Base-by-base conservation (phyloP, 1,140 invertebrate genomes). In the Meteorus sp. region DNA sequence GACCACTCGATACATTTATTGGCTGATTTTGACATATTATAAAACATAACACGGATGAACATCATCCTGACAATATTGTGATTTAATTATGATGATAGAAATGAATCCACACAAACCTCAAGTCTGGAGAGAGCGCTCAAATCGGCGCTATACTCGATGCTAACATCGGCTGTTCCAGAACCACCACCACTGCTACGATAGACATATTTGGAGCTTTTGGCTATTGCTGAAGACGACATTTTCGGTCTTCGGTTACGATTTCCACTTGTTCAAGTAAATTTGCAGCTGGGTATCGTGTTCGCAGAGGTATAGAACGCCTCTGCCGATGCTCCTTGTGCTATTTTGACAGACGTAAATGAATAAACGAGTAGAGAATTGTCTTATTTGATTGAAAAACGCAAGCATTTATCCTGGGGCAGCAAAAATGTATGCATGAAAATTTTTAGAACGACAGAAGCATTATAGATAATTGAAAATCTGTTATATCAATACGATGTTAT, bases 71-170 rank as follows among this genome's bases (percentile, higher is more conserved):
- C n/a, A n/a, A n/a, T n/a, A n/a, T n/a, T n/a, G n/a, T n/a, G n/a
- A 29, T 9, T 5, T 29, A 29, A 9, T 29, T 29, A 29, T 29
- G 27, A 29, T 4, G 27, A 29, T 29, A 29, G 27, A 29, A 29
- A 9, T 29, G 22, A 64, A 56, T 61, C 7, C 45, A 60, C 39
- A 77, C 82, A 81, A 92, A 96, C 93, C 91, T 95, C 93, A 80
- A 95, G 88, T 78, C 93, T 89, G 79, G 91, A 89, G 77, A 95
- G 86, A 78, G 92, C 90, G 82, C 89, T 93, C 77, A 95, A 84
- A 83, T 96, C 93, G 82, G 91, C 87, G 79, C 88, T 89, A 84
- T 95, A 95, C 83, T 95, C 93, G 83, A 95, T 93, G 86, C 88
- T 93, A 77, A 95, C 89, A 83, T 95, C 91, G 76, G 91, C 89